A percentile compares a stretch with the other conserved stretches of the same genome.
These are phyloP conservation scores for Myzus persicae DNA, from an alignment of 1,140 invertebrate genomes.

Conservation along the genomic window DNA sequence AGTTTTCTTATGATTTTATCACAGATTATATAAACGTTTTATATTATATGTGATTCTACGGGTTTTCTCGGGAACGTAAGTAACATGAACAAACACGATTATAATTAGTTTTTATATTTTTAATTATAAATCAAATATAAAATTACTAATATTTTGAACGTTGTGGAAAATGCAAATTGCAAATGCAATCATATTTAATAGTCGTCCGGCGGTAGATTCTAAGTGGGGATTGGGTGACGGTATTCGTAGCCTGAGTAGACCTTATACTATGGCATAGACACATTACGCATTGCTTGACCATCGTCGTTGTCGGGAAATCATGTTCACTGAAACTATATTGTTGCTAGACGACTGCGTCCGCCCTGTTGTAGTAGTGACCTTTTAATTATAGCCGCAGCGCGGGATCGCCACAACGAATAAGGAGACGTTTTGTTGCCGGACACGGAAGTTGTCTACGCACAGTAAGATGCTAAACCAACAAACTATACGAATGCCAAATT, in stretches of 20 bases:
- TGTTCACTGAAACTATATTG: not conserved
- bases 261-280: too few relatives aligned
- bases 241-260: too few relatives aligned
- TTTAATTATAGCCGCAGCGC: not conserved
- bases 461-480: not conserved
- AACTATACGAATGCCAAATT: too few relatives aligned
- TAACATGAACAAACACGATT: not conserved
- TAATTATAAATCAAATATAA: not conserved
- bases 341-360: not conserved
- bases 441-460: too few relatives aligned
- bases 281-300: not conserved
- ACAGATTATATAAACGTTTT: too few relatives aligned
- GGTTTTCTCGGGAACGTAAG: not conserved
- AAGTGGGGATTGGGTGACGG: not conserved
- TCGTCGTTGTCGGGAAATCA: not conserved
- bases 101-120: not conserved
- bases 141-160: not conserved
- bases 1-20: not conserved
- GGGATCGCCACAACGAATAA: not conserved
- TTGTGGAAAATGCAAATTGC: not conserved
- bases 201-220: too few relatives aligned
- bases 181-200: not conserved
- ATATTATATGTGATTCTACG: too few relatives aligned
- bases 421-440: not conserved
- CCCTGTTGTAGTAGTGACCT: not conserved